Percentiles rank a stretch among this genome's conserved stretches.
Conservation (phyloP, 2,888 invertebrate genomes). For the Eupithecia subumbrata region DNA sequence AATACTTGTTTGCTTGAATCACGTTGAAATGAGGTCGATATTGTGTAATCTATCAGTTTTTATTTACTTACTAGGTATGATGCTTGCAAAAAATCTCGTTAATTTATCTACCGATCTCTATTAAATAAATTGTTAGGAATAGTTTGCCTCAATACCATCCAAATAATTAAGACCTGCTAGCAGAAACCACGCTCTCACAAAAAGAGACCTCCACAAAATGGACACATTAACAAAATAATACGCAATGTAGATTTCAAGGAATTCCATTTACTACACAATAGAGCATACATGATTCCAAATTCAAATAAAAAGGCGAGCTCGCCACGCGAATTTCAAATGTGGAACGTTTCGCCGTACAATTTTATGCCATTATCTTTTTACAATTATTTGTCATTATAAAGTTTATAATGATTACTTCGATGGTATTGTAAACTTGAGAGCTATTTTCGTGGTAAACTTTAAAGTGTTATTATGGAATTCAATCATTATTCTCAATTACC, state of each 20-base stretch:
- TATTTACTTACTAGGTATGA: conserved; percentile 33
- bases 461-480: conserved; percentile 77
- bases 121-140: conserved; percentile 38
- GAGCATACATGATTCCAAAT: conserved; percentile 80
- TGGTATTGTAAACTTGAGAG: conserved; percentile 26
- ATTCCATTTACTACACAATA: conserved; percentile 80
- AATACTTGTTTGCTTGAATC: conserved; percentile 46
- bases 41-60: conserved; percentile 47
- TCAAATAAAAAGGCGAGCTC: conserved; percentile 67
- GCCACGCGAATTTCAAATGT: conserved; percentile 74
- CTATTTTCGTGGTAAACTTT: conserved; percentile 46
- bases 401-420: conserved; percentile 24
- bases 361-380: conserved; percentile 32
- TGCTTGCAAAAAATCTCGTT: conserved; percentile 31
- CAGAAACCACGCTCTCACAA: conserved; percentile 39
- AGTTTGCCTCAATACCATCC: conserved; percentile 34
- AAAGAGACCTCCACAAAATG: conserved; percentile 54
- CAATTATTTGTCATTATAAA: conserved; percentile 33
- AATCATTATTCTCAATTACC: conserved; percentile 81
- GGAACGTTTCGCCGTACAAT: conserved; percentile 62
- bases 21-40: conserved; percentile 46
- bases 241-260: conserved; percentile 69
- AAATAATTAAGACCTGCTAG: conserved; percentile 38
- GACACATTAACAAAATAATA: conserved; percentile 57
- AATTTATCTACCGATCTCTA: conserved; percentile 39